Conservation (phyloP, 1,140 invertebrate species). For the Anastrepha obliqua region DNA sequence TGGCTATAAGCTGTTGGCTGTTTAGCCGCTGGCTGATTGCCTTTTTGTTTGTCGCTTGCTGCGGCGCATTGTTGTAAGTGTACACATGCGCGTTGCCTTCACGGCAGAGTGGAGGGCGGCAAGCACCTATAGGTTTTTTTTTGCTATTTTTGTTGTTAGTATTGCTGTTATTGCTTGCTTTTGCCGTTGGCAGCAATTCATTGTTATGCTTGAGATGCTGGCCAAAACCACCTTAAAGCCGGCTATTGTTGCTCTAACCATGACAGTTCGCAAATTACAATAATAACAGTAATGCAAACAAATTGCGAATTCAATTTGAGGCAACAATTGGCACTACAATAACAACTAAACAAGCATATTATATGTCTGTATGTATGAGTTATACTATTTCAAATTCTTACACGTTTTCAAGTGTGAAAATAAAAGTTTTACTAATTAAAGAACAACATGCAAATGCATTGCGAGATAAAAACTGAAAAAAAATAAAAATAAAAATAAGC, state of each 20-base stretch:
- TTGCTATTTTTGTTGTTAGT: neutral
- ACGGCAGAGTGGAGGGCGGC: neutral
- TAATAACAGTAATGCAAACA: constrained; percentile 31
- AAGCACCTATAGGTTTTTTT: neutral
- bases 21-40: neutral
- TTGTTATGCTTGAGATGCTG: constrained; percentile 34
- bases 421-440: constrained; percentile 9
- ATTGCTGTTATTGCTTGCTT: neutral
- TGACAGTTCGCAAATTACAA: constrained; percentile 3
- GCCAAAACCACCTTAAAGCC: neutral
- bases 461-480: neutral
- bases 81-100: constrained; percentile 1
- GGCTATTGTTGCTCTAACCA: constrained; percentile 45
- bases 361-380: too few species aligned
- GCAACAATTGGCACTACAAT: constrained; percentile 18
- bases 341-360: neutral
- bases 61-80: neutral
- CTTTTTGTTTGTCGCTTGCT: constrained; percentile 10
- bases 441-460: constrained; percentile 24
- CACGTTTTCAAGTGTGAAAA: neutral
- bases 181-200: constrained; percentile 7
- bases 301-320: constrained; percentile 28
- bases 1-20: neutral
- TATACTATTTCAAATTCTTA: neutral
- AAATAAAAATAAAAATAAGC: neutral